These are phyloP conservation scores for Embiotoca jacksoni DNA, from an alignment of 2,113 vertebrate species.

Conservation along the genomic window DNA sequence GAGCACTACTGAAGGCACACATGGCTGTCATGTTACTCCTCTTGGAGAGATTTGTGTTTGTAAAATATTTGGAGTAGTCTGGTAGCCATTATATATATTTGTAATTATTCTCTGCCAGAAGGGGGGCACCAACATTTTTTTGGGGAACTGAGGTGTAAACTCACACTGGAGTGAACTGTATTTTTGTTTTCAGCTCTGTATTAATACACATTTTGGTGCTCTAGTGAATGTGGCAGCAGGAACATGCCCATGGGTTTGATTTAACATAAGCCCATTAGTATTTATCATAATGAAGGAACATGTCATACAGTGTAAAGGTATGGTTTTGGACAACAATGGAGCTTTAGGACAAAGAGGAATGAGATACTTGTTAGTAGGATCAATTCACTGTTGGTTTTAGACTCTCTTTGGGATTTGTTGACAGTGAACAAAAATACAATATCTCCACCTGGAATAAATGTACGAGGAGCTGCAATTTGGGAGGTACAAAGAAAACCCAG, in stretches of 20 bases:
- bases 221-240: neutral
- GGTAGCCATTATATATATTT: too few relatives aligned
- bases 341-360: neutral
- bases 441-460: slow-evolving; percentile 13
- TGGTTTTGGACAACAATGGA: neutral
- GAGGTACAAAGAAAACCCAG: slow-evolving; percentile 18
- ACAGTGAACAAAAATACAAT: neutral
- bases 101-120: too few relatives aligned
- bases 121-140: too few relatives aligned
- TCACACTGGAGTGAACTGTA: neutral
- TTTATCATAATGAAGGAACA: slow-evolving; percentile 17
- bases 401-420: slow-evolving; percentile 20
- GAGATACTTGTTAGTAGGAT: slow-evolving; percentile 10
- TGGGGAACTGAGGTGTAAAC: neutral
- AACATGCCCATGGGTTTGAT: neutral
- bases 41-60: too few relatives aligned
- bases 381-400: neutral
- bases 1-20: too few relatives aligned
- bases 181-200: neutral
- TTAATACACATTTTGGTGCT: slow-evolving; percentile 3
- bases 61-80: too few relatives aligned
- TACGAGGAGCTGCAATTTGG: slow-evolving; percentile 10
- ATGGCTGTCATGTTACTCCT: too few relatives aligned
- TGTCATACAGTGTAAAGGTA: neutral
- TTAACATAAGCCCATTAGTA: slow-evolving; percentile 10